These are phyloP conservation scores for Lophura nycthemera DNA, from an alignment of 2,113 vertebrate genomes.

Conservation along the genomic window DNA sequence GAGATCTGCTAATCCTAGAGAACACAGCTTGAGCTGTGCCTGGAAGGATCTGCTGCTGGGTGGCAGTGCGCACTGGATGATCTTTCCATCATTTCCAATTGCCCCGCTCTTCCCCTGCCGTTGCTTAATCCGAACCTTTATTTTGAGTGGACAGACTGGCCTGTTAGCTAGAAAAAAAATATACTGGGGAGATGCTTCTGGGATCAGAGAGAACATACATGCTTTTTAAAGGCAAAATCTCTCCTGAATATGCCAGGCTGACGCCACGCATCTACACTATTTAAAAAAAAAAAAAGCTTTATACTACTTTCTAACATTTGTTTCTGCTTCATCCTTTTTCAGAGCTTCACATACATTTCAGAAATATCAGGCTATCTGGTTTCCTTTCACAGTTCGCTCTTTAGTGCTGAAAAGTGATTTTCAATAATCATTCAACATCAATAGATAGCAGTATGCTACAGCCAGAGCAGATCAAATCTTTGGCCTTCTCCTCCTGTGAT, in stretches of 20 bases:
- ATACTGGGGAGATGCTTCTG: neutral
- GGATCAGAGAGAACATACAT: neutral
- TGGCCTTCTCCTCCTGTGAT: slow-evolving; percentile 15
- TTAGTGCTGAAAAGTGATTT: slow-evolving; percentile 29
- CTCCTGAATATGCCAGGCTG: neutral
- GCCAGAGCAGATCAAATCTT: slow-evolving; percentile 17
- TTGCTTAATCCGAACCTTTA: neutral
- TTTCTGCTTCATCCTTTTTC: slow-evolving; percentile 33
- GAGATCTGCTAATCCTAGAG: neutral
- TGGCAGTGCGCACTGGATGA: fast-evolving
- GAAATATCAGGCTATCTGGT: slow-evolving; percentile 2
- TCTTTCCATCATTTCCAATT: neutral
- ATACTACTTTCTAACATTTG: neutral
- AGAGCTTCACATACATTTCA: slow-evolving; percentile 23
- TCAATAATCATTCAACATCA: neutral
- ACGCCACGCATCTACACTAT: neutral
- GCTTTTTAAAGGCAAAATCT: neutral
- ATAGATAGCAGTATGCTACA: slow-evolving; percentile 15
- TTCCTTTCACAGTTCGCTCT: slow-evolving; percentile 19
- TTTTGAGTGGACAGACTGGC: neutral
- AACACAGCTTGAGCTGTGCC: neutral
- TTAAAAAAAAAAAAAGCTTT: neutral
- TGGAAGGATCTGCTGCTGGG: neutral
- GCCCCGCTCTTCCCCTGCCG: neutral
- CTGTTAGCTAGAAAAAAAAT: slow-evolving; percentile 12